Evolutionary conservation across 2,888 invertebrate genomes (phyloP).

Genomic region (Ophion costatus): DNA sequence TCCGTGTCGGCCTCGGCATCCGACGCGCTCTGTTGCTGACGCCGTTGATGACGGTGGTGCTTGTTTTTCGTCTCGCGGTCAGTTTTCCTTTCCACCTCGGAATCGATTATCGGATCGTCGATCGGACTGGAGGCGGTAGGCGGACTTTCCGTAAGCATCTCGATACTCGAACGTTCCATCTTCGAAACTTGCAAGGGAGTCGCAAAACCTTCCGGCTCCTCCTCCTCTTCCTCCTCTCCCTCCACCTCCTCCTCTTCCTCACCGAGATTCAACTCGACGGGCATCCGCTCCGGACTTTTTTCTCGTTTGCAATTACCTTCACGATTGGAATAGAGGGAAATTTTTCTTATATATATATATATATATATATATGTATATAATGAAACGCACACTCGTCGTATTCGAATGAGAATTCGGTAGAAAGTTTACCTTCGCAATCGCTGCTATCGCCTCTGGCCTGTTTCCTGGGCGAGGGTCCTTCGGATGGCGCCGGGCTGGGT

Average conservation of each 20-base stretch:
- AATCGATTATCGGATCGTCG: constrained; percentile 59
- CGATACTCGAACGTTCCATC: constrained; percentile 74
- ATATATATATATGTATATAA: too few relatives aligned
- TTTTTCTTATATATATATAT: too few relatives aligned
- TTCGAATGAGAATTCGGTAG: neutral
- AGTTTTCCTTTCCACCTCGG: constrained; percentile 50
- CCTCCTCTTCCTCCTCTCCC: neutral
- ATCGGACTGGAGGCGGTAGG: constrained; percentile 57
- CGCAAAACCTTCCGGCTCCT: constrained; percentile 69
- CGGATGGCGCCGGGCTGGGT: constrained; percentile 80
- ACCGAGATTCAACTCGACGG: constrained; percentile 83
- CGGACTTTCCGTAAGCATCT: constrained; percentile 62
- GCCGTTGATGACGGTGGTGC: constrained; percentile 1
- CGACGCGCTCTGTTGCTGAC: constrained; percentile 74
- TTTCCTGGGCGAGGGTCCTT: constrained; percentile 87
- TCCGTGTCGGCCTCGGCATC: constrained; percentile 84
- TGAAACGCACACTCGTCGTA: neutral
- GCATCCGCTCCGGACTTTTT: constrained; percentile 85
- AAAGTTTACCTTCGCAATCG: constrained; percentile 78
- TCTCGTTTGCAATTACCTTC: constrained; percentile 83
- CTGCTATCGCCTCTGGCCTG: constrained; percentile 84
- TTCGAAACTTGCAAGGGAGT: constrained; percentile 72
- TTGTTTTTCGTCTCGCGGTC: constrained; percentile 57
- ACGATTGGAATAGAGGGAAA: neutral
- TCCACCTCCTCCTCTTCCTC: constrained; percentile 78